Evolutionary conservation across 2,113 vertebrate genomes (phyloP).

Genomic region (Cinclus mexicanus): DNA sequence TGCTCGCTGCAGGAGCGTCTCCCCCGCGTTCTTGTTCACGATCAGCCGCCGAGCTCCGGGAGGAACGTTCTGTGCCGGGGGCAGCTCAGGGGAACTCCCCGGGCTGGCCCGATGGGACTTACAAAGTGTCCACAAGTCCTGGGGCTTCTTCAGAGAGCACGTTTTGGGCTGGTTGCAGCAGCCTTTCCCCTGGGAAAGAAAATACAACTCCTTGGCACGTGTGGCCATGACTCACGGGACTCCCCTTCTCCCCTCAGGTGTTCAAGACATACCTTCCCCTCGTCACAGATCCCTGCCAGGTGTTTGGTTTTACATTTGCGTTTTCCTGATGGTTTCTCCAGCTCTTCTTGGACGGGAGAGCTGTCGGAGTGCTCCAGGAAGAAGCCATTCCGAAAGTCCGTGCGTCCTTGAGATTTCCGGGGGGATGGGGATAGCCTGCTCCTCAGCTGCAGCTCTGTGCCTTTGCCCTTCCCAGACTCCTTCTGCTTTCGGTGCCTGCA

Average conservation of each 20-base stretch:
- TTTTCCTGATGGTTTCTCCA: constrained; percentile 94
- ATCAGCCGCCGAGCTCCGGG: constrained; percentile 94
- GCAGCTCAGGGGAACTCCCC: constrained; percentile 73
- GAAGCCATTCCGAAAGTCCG: constrained; percentile 77
- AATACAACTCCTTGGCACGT: neutral
- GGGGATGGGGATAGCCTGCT: constrained; percentile 70
- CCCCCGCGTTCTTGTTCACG: constrained; percentile 96
- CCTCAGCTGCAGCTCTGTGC: constrained; percentile 67
- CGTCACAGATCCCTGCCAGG: constrained; percentile 80
- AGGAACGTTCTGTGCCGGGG: constrained; percentile 78
- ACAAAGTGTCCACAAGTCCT: constrained; percentile 65
- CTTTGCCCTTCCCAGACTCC: constrained; percentile 46
- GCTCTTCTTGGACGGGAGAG: constrained; percentile 75
- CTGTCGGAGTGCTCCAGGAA: constrained; percentile 69
- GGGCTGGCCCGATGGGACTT: constrained; percentile 76
- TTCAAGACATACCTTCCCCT: constrained; percentile 81
- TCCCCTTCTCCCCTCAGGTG: neutral
- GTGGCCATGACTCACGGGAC: neutral
- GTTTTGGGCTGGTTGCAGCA: constrained; percentile 71
- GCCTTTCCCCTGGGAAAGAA: constrained; percentile 68
- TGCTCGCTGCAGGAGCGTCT: constrained; percentile 93
- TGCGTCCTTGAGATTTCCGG: constrained; percentile 67
- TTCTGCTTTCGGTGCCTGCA: constrained; percentile 77
- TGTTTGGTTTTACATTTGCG: constrained; percentile 99
- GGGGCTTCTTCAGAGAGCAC: constrained; percentile 70